These are phyloP conservation scores for Theretra japonica DNA, from an alignment of 2,888 invertebrate species.

Conservation along the genomic window DNA sequence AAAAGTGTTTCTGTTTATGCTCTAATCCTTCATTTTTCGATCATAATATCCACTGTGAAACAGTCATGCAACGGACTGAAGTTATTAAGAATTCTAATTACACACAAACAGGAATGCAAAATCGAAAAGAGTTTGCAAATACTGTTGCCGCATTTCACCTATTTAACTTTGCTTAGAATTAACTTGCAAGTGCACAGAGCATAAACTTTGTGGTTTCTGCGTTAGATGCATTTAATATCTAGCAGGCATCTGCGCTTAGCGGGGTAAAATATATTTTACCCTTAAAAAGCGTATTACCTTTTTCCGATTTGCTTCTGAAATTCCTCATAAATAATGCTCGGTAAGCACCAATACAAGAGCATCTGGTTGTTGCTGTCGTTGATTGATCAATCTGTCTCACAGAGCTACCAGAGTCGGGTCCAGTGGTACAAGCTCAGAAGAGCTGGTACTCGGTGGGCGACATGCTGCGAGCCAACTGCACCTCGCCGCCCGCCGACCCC, in stretches of 20 bases:
- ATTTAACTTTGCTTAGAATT: background rate
- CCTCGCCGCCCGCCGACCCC: conserved; percentile 87
- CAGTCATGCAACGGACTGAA: background rate
- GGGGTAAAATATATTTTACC: background rate
- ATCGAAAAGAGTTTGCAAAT: background rate
- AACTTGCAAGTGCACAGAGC: background rate
- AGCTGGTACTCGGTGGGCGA: conserved; percentile 89
- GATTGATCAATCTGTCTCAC: conserved; percentile 39
- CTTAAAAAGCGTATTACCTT: background rate
- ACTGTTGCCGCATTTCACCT: background rate
- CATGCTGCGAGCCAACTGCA: conserved; percentile 88
- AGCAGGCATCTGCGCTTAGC: background rate
- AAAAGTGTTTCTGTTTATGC: background rate
- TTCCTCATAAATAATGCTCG: background rate
- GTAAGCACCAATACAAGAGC: background rate
- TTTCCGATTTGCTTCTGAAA: background rate
- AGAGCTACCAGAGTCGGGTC: conserved; percentile 87
- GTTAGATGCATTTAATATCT: background rate
- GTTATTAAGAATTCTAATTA: background rate
- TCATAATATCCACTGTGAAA: background rate
- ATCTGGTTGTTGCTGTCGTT: background rate
- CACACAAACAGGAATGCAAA: background rate
- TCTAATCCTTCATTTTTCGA: conserved; percentile 15
- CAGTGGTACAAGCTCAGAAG: conserved; percentile 86
- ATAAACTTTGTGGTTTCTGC: background rate